Evolutionary conservation across 1,140 invertebrate genomes (phyloP), one percentile per base, ranked within the genome.

Genomic region (Eumeta japonica): DNA sequence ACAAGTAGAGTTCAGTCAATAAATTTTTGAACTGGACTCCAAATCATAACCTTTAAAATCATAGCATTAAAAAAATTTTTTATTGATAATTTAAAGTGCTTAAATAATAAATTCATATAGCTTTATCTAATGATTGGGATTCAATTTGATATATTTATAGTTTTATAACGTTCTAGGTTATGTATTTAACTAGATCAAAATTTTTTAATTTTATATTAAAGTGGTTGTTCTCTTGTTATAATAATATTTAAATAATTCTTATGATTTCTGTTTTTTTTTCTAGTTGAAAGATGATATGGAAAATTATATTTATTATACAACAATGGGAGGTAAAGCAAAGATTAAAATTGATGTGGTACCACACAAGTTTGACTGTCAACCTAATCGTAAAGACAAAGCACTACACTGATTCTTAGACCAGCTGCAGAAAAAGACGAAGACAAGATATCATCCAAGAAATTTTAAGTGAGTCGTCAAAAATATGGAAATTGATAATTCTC

Each of bases 231-330:
- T 24, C 5, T 24, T 24, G 20, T 24, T 24, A 24, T 24, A 24
- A n/a, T n/a, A n/a, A 24, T n/a, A 24, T 24, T 24, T 24, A 24
- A 24, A 24, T 24, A 24, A 24, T 24, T 24, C 20, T 24, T 24
- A 24, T 24, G 20, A n/a, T 24, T 24, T 24, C 20, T 24, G 5
- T 24, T 24, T 24, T n/a, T n/a, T n/a, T 24, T 24, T 24, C 20
- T 24, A 24, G 20, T n/a, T 24, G 20, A 24, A 24, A 24, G 20
- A 24, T 24, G 20, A 24, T n/a, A 24, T 24, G 20, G 20, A 24
- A 24, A 24, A 24, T 24, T 24, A 24, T 24, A 24, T 24, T 24
- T 24, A 24, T 24, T 24, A 24, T 24, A 24, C 20, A 24, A 24
- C 20, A 24, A 24, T 24, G 20, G 20, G 20, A 24, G 20, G 20